Conservation (phyloP, 2,113 vertebrate species). For the Tetrax tetrax region DNA sequence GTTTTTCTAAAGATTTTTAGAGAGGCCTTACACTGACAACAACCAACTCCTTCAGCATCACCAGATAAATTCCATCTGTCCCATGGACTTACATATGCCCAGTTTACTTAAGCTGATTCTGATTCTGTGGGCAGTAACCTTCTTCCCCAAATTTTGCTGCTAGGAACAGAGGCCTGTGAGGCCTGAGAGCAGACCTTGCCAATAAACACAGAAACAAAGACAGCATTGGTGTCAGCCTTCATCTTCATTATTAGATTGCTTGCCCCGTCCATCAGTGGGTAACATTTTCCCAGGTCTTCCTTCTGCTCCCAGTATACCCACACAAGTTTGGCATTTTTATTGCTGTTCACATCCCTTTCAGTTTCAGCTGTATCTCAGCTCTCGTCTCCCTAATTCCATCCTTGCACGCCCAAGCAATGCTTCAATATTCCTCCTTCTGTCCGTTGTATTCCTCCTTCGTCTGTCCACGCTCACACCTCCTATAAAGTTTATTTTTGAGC, state of each 20-base stretch:
- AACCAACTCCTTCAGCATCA: neutral
- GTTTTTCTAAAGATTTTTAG: neutral
- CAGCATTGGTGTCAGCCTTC: neutral
- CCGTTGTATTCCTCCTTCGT: too few relatives aligned
- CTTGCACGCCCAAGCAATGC: neutral
- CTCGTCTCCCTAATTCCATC: neutral
- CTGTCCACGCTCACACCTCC: neutral
- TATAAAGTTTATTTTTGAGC: neutral
- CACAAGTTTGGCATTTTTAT: neutral
- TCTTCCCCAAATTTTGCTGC: neutral
- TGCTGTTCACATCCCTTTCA: neutral
- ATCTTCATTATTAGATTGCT: neutral
- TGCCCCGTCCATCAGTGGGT: neutral
- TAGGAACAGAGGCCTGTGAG: neutral
- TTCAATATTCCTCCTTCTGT: neutral
- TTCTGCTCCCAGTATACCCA: neutral
- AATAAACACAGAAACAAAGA: neutral
- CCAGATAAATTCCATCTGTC: neutral
- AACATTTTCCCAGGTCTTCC: neutral
- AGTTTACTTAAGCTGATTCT: neutral
- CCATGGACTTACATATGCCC: neutral
- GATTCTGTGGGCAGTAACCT: neutral
- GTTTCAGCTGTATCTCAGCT: neutral
- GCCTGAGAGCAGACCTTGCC: neutral
- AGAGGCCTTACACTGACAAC: neutral